Conservation (phyloP, 1,140 invertebrate species). For the Caenorhabditis elegans region DNA sequence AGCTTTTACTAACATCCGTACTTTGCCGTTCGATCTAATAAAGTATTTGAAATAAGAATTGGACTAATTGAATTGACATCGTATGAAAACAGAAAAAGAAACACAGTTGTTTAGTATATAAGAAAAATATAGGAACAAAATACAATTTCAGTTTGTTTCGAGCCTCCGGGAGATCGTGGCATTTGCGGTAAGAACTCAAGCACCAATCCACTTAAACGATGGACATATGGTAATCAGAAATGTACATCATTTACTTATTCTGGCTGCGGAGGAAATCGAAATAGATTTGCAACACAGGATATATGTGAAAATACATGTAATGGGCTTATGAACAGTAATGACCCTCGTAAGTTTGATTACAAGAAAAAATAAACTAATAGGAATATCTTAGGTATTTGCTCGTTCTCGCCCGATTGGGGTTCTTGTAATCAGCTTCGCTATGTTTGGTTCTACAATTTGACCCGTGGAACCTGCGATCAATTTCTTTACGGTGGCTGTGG, state of each 20-base stretch:
- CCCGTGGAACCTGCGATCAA: slow-evolving; percentile 57
- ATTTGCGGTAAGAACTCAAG: slow-evolving; percentile 44
- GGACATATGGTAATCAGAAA: slow-evolving; percentile 62
- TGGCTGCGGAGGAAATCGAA: slow-evolving; percentile 68
- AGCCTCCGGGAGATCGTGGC: slow-evolving; percentile 37
- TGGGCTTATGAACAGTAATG: slow-evolving; percentile 46
- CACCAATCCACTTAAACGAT: slow-evolving; percentile 57
- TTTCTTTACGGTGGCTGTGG: slow-evolving; percentile 62
- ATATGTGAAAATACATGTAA: slow-evolving; percentile 50
- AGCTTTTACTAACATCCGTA: not conserved
- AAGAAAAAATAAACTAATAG: not conserved
- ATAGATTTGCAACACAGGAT: slow-evolving; percentile 61
- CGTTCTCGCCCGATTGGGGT: slow-evolving; percentile 58
- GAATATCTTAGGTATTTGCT: slow-evolving; percentile 52
- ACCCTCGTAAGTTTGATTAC: slow-evolving; percentile 42
- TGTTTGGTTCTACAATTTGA: slow-evolving; percentile 61
- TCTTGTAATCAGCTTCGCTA: slow-evolving; percentile 59
- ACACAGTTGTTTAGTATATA: not conserved
- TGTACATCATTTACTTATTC: slow-evolving; percentile 67
- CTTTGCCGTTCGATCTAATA: not conserved
- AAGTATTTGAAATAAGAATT: not conserved
- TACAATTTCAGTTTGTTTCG: slow-evolving; percentile 52
- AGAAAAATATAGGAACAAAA: not conserved
- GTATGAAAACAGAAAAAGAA: not conserved
- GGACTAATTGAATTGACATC: not conserved